phyloP scores from a whole-genome alignment of 1,140 invertebrate genomes.

The Zeugodacus cucurbitae region DNA sequence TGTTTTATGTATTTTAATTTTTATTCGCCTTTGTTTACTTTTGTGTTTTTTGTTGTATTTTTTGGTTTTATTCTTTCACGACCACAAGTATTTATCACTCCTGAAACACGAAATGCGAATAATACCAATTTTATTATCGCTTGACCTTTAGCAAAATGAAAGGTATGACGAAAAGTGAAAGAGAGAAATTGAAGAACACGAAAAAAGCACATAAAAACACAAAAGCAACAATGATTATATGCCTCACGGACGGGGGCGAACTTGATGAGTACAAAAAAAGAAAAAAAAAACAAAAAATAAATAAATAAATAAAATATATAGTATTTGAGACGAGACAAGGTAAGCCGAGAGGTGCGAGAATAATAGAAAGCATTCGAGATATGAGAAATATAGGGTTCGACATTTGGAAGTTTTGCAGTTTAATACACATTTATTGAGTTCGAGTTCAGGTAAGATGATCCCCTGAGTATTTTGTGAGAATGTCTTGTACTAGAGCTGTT shows the following conservation, averaged over 20 bases:
- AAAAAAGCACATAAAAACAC: not conserved
- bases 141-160: constrained; percentile 18
- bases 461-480: too few relatives aligned
- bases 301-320: not conserved
- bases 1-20: not conserved
- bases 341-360: not conserved
- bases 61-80: not conserved
- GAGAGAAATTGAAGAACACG: not conserved
- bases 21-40: not conserved
- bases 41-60: not conserved
- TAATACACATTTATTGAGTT: too few relatives aligned
- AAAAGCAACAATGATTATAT: not conserved
- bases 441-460: too few relatives aligned
- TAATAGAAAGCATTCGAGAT: not conserved
- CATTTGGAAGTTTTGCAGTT: not conserved
- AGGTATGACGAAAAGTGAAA: not conserved
- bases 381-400: not conserved
- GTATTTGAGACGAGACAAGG: not conserved
- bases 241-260: not conserved
- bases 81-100: not conserved
- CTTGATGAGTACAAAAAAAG: not conserved
- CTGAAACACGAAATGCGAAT: not conserved
- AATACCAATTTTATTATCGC: constrained; percentile 3
- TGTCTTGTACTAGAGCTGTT: too few relatives aligned
- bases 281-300: not conserved